Evolutionary conservation across 2,888 invertebrate species (phyloP).

Genomic region (Thecophora atra): DNA sequence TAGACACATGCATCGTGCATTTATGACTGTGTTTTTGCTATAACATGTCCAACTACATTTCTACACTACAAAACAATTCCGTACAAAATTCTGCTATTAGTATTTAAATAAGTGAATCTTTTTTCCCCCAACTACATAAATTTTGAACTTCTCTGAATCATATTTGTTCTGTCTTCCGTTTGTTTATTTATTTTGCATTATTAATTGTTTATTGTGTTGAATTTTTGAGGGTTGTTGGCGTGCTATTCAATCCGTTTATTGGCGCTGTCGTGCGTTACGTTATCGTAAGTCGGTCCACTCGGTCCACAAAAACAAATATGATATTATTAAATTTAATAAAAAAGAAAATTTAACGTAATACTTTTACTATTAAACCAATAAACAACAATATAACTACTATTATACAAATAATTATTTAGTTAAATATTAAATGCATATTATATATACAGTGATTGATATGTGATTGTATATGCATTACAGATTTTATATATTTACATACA

Average conservation of each 20-base stretch:
- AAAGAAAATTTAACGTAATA: constrained; percentile 22
- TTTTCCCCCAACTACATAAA: not conserved
- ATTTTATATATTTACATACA: constrained; percentile 15
- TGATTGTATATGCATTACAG: constrained; percentile 9
- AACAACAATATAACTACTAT: constrained; percentile 1
- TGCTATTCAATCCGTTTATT: constrained; percentile 65
- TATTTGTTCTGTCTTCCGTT: not conserved
- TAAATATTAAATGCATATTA: constrained; percentile 13
- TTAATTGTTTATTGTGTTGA: constrained; percentile 26
- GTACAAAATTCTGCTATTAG: constrained; percentile 4
- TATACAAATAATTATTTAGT: constrained; percentile 18
- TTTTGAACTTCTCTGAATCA: not conserved
- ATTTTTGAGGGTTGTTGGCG: constrained; percentile 65
- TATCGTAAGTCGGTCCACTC: constrained; percentile 64
- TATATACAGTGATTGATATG: not conserved
- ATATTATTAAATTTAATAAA: constrained; percentile 18
- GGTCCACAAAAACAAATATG: constrained; percentile 43
- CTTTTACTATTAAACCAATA: constrained; percentile 16
- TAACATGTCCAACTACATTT: too few species aligned
- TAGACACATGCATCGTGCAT: too few species aligned
- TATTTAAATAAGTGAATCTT: not conserved
- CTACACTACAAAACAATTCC: too few species aligned
- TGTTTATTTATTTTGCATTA: not conserved
- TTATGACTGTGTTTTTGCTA: too few species aligned
- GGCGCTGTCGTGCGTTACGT: constrained; percentile 65